Percentiles rank a stretch among this genome's conserved stretches.
Evolutionary conservation across 35 echinoderm and acorn worm genomes (phyloP).

Genomic region (Apostichopus parvimensis): DNA sequence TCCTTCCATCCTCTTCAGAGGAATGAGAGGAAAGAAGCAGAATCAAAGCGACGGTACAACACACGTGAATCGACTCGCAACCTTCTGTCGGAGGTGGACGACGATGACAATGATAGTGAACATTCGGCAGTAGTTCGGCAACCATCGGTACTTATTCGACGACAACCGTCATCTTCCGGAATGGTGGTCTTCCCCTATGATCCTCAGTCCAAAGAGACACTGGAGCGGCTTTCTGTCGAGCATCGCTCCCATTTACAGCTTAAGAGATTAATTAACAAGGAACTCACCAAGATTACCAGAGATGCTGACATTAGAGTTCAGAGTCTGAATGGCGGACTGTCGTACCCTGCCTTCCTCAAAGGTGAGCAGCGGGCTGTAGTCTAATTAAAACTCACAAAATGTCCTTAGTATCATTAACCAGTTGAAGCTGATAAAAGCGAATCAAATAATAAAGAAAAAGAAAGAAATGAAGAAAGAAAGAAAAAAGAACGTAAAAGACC

Average conservation of each 20-base stretch:
- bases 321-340: slow-evolving; percentile 33
- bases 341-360: slow-evolving; percentile 44
- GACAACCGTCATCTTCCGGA: slow-evolving; percentile 37
- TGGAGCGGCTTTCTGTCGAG: slow-evolving; percentile 19
- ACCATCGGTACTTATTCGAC: slow-evolving; percentile 28
- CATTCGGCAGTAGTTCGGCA: background rate
- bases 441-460: background rate
- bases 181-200: slow-evolving; percentile 49
- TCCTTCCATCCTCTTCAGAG: slow-evolving; percentile 20
- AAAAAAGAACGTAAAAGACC: too few species aligned
- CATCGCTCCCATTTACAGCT: slow-evolving; percentile 32
- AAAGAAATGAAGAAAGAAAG: too few species aligned
- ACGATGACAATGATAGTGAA: slow-evolving; percentile 7
- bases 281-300: slow-evolving; percentile 22
- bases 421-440: background rate
- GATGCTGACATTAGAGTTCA: slow-evolving; percentile 36
- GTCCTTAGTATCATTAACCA: background rate
- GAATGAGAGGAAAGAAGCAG: background rate
- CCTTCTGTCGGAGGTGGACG: slow-evolving; percentile 8
- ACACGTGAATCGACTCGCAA: slow-evolving; percentile 37
- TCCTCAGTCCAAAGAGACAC: slow-evolving; percentile 30
- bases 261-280: slow-evolving; percentile 38
- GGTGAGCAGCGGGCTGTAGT: background rate
- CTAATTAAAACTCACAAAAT: background rate
- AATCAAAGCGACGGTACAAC: background rate